phyloP scores from a whole-genome alignment of 1,140 invertebrate species.

The Neodiprion pinetum region DNA sequence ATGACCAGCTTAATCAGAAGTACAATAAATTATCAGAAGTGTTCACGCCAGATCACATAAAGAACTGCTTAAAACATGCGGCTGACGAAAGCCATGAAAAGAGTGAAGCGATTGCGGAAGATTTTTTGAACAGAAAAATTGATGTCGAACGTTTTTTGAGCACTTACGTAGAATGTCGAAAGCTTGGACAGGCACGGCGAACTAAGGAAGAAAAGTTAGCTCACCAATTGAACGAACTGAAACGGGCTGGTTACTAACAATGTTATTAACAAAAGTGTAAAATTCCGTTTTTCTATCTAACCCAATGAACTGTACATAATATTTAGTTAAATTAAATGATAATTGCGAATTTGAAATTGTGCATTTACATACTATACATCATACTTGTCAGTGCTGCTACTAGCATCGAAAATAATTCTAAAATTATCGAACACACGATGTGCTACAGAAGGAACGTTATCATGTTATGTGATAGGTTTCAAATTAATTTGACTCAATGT shows the following conservation, averaged over 20 bases:
- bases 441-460: neutral
- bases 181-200: constrained; percentile 73
- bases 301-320: constrained; percentile 51
- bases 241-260: constrained; percentile 68
- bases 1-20: constrained; percentile 71
- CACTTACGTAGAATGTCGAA: constrained; percentile 73
- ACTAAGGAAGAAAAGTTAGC: constrained; percentile 79
- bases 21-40: constrained; percentile 75
- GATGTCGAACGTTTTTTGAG: constrained; percentile 78
- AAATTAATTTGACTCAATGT: constrained; percentile 24
- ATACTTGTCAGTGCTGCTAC: constrained; percentile 3
- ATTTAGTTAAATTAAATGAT: constrained; percentile 49
- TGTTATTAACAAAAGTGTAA: constrained; percentile 21
- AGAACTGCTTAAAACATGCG: constrained; percentile 68
- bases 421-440: neutral
- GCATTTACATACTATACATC: constrained; percentile 35
- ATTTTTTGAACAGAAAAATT: constrained; percentile 76
- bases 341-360: constrained; percentile 36
- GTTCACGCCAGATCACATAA: constrained; percentile 76
- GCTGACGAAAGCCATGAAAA: constrained; percentile 75
- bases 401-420: neutral
- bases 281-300: constrained; percentile 36
- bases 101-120: constrained; percentile 77
- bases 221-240: constrained; percentile 73
- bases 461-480: constrained; percentile 9